Percentiles rank a stretch among this genome's conserved stretches.
Conservation (phyloP, 2,113 vertebrate genomes). For the Nymphicus hollandicus region DNA sequence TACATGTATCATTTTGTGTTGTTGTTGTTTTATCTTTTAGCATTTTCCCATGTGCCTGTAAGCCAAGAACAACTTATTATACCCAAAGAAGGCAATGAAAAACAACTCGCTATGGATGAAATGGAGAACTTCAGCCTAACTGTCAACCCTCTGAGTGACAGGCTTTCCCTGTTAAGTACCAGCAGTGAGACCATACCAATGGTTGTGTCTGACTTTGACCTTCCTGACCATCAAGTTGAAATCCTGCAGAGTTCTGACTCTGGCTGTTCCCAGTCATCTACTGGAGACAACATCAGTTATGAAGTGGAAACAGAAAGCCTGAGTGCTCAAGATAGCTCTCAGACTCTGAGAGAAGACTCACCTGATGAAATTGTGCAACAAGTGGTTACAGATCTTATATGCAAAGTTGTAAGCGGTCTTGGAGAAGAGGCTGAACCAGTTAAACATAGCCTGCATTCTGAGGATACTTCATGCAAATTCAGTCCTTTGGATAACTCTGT, state of each 20-base stretch:
- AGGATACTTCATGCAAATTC: constrained; percentile 71
- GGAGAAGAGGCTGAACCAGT: constrained; percentile 72
- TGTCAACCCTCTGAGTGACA: constrained; percentile 94
- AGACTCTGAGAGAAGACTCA: constrained; percentile 69
- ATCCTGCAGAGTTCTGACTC: constrained; percentile 89
- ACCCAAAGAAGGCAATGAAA: constrained; percentile 73
- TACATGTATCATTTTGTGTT: background rate
- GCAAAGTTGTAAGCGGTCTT: constrained; percentile 79
- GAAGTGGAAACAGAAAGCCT: constrained; percentile 81
- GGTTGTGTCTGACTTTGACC: constrained; percentile 83
- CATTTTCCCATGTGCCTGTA: constrained; percentile 72
- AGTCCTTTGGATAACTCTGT: constrained; percentile 21
- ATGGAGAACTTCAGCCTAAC: constrained; percentile 97
- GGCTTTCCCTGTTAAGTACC: constrained; percentile 91
- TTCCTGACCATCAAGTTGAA: constrained; percentile 87
- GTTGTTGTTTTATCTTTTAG: constrained; percentile 56
- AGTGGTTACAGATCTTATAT: constrained; percentile 86
- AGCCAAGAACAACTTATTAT: constrained; percentile 67
- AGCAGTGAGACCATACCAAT: constrained; percentile 95
- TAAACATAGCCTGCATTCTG: constrained; percentile 75
- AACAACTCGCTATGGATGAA: constrained; percentile 81
- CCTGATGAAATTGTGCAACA: constrained; percentile 83
- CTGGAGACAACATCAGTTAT: constrained; percentile 87
- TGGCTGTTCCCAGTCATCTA: constrained; percentile 88
- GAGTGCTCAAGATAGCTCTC: constrained; percentile 75